phyloP scores from a whole-genome alignment of 2,797 vertebrate genomes.

The Xenops minutus region DNA sequence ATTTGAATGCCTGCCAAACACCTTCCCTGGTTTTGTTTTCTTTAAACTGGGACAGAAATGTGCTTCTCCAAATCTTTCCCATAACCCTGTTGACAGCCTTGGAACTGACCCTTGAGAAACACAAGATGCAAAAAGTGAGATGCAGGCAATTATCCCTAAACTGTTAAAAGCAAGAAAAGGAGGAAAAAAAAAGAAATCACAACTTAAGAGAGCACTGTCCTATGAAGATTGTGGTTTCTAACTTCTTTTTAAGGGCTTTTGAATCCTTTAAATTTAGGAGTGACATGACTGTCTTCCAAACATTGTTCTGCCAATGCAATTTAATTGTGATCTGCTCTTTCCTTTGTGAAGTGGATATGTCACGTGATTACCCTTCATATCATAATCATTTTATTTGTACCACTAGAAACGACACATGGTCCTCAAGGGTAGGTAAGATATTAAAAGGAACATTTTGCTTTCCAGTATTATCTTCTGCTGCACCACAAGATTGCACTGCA shows the following conservation, averaged over 20 bases:
- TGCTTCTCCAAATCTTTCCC: conserved; percentile 26
- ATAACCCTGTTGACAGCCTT: neutral
- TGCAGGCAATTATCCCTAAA: neutral
- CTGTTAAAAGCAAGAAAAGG: neutral
- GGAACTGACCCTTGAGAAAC: neutral
- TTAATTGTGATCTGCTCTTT: neutral
- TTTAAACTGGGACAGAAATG: neutral
- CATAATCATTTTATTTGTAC: neutral
- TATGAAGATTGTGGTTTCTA: neutral
- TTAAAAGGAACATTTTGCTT: neutral
- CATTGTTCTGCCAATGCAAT: neutral
- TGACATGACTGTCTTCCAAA: neutral
- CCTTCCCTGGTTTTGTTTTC: neutral
- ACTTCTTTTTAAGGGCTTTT: neutral
- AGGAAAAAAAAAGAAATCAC: neutral
- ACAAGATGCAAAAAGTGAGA: neutral
- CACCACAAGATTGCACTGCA: neutral
- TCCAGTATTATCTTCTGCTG: neutral
- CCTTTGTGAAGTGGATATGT: neutral
- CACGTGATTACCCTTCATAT: neutral
- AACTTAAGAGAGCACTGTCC: neutral
- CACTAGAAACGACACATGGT: neutral
- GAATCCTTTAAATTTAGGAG: neutral
- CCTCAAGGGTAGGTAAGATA: neutral
- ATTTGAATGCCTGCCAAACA: conserved; percentile 37